These are phyloP conservation scores for Aphyosemion australe DNA, from an alignment of 2,113 vertebrate species.

Conservation along the genomic window DNA sequence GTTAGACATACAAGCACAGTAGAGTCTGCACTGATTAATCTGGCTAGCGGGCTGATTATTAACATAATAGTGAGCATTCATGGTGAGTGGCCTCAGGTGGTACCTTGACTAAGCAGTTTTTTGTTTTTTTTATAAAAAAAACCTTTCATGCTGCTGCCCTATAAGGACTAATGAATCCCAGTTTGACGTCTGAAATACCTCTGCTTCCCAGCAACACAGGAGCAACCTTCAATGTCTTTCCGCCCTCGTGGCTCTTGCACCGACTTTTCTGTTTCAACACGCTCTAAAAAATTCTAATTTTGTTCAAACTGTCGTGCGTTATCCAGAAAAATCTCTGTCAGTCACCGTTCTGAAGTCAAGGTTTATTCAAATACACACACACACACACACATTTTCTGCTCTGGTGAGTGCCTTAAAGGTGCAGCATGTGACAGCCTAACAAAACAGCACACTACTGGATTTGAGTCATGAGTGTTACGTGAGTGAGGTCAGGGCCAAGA, in stretches of 20 bases:
- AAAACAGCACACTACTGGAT: conserved; percentile 4
- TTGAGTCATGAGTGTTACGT: conserved; percentile 43
- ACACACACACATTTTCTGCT: conserved; percentile 16
- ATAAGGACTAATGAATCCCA: conserved; percentile 4
- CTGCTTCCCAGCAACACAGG: conserved; percentile 8
- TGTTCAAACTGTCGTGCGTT: conserved; percentile 38
- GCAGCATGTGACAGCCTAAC: conserved; percentile 46
- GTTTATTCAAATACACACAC: conserved; percentile 13
- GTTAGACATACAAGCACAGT: background rate
- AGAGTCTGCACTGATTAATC: conserved; percentile 20
- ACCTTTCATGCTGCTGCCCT: conserved; percentile 15
- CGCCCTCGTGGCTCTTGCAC: conserved; percentile 5
- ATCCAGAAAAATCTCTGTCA: conserved; percentile 30
- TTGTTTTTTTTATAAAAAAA: no score
- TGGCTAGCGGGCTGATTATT: conserved; percentile 12
- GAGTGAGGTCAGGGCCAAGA: conserved; percentile 43
- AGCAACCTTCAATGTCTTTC: conserved; percentile 9
- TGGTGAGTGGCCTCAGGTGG: conserved; percentile 9
- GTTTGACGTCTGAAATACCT: conserved; percentile 20
- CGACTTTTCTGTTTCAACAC: conserved; percentile 34
- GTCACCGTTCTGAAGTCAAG: conserved; percentile 20
- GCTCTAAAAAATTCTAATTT: conserved; percentile 41
- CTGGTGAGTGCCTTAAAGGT: conserved; percentile 30
- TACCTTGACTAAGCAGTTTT: conserved; percentile 10
- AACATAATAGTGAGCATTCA: conserved; percentile 23